These are phyloP conservation scores for Diarsia brunnea DNA, from an alignment of 2,888 invertebrate genomes.

Conservation along the genomic window DNA sequence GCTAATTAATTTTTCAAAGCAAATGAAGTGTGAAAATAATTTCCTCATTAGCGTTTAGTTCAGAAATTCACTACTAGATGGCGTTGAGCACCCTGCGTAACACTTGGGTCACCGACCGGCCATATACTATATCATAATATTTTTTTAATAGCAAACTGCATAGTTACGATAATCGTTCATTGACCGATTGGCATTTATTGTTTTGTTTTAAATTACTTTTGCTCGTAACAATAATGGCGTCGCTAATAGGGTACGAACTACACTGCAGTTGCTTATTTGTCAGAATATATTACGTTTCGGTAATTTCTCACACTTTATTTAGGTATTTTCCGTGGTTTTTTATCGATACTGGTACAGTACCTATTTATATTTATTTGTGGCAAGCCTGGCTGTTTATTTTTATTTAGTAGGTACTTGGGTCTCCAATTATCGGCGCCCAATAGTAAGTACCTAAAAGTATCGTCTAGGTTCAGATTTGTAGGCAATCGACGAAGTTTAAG, in stretches of 20 bases:
- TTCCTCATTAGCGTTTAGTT: slow-evolving; percentile 41
- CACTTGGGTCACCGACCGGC: slow-evolving; percentile 61
- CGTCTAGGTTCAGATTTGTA: background rate
- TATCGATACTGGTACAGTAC: background rate
- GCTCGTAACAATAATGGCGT: slow-evolving; percentile 44
- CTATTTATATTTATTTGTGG: slow-evolving; percentile 13
- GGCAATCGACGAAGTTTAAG: background rate
- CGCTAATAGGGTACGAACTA: slow-evolving; percentile 35
- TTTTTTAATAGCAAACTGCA: slow-evolving; percentile 73
- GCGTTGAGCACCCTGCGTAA: slow-evolving; percentile 68
- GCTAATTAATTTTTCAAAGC: background rate
- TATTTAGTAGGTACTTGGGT: background rate
- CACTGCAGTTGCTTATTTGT: slow-evolving; percentile 8
- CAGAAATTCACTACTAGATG: slow-evolving; percentile 75
- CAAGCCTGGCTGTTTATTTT: background rate
- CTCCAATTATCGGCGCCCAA: background rate
- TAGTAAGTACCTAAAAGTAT: background rate
- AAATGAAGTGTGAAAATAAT: background rate
- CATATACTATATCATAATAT: slow-evolving; percentile 65
- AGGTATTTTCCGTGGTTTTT: slow-evolving; percentile 13
- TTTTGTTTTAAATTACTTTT: slow-evolving; percentile 69
- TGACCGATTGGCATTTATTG: slow-evolving; percentile 79
- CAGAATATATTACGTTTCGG: slow-evolving; percentile 19
- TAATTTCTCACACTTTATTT: slow-evolving; percentile 18
- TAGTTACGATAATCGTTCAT: slow-evolving; percentile 78